phyloP scores from a whole-genome alignment of 2,113 vertebrate species.

The sheep (Ovis aries) region DNA sequence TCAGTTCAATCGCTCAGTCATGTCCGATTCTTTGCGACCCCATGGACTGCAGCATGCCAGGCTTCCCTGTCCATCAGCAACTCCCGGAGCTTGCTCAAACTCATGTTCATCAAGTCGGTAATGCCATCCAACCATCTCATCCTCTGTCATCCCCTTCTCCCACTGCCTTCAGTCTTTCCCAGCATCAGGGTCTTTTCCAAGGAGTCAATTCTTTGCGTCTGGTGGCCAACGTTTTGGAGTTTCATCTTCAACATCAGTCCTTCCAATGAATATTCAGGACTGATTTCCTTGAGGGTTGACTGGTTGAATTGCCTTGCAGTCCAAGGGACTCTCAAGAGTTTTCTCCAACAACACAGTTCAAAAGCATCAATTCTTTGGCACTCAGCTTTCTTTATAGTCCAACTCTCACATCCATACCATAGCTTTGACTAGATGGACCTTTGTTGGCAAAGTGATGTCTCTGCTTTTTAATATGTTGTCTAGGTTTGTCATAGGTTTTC shows the following conservation, averaged over 20 bases:
- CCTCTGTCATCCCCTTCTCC: neutral
- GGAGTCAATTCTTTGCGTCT: neutral
- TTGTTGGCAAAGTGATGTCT: neutral
- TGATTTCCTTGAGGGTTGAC: neutral
- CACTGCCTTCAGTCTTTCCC: neutral
- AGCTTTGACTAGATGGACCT: neutral
- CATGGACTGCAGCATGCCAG: neutral
- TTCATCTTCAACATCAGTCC: neutral
- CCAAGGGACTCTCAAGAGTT: neutral
- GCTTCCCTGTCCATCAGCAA: neutral
- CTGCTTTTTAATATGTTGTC: neutral
- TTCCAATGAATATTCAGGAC: neutral
- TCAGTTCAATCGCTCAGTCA: rapidly evolving
- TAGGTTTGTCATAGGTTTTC: neutral
- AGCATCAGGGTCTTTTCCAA: neutral
- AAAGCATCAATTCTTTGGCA: neutral
- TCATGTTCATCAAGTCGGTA: neutral
- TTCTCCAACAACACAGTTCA: neutral
- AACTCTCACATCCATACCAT: neutral
- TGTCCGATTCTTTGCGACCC: neutral
- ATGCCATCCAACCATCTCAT: neutral
- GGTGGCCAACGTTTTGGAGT: neutral
- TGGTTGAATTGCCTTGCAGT: neutral
- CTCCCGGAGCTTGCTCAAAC: neutral
- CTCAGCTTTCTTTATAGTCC: neutral